These are phyloP conservation scores for Drosophila heteroneura DNA, from an alignment of 2,888 invertebrate species.

Conservation along the genomic window DNA sequence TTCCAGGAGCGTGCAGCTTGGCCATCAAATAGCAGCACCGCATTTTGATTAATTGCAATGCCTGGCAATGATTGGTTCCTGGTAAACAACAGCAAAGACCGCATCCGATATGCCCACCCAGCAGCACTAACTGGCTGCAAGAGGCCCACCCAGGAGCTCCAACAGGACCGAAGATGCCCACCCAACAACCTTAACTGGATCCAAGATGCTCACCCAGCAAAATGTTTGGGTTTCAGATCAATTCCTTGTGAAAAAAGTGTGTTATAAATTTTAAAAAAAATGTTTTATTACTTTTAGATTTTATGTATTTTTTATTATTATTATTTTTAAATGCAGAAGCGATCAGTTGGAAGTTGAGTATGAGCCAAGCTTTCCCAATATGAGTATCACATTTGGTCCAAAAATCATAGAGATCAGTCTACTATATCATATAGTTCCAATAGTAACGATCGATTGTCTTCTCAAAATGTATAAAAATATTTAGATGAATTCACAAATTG, in stretches of 20 bases:
- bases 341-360: not conserved
- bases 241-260: not conserved
- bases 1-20: constrained; percentile 59
- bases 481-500: not conserved
- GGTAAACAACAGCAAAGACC: constrained; percentile 52
- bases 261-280: not conserved
- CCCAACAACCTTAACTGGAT: not conserved
- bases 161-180: not conserved
- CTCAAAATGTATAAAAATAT: not conserved
- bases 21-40: constrained; percentile 61
- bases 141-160: not conserved
- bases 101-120: not conserved
- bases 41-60: constrained; percentile 75
- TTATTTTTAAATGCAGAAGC: not conserved
- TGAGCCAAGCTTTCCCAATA: not conserved
- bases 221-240: not conserved
- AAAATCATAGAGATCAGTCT: not conserved
- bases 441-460: accelerated
- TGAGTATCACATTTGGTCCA: accelerated
- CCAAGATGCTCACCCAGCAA: not conserved
- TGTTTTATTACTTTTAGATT: too few relatives aligned
- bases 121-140: not conserved
- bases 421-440: not conserved
- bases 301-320: too few relatives aligned
- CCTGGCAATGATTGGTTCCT: constrained; percentile 73